phyloP scores from a whole-genome alignment of 2,113 vertebrate species.

The Lonchura striata region DNA sequence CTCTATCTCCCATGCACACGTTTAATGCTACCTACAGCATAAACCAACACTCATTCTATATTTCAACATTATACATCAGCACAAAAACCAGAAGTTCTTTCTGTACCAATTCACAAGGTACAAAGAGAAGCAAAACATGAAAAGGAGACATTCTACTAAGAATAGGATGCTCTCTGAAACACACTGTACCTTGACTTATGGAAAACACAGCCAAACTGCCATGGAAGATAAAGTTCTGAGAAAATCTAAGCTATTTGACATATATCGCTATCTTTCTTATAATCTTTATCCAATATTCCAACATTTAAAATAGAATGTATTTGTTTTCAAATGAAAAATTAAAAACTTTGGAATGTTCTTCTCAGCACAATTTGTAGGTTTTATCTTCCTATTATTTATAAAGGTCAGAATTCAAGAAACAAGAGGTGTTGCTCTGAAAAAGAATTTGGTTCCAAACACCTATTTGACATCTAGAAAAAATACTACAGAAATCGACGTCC shows the following conservation, averaged over 20 bases:
- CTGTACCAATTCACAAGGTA: not conserved
- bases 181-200: not conserved
- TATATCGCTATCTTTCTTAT: fast-evolving
- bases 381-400: not conserved
- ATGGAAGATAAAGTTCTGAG: not conserved
- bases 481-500: not conserved
- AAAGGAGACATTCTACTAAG: not conserved
- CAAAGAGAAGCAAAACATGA: not conserved
- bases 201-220: not conserved
- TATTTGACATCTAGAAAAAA: not conserved
- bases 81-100: not conserved
- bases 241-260: not conserved
- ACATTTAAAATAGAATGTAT: not conserved
- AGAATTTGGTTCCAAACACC: not conserved
- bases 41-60: not conserved
- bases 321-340: not conserved
- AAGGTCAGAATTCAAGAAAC: not conserved
- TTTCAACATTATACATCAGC: not conserved
- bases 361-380: not conserved
- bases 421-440: not conserved
- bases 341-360: not conserved
- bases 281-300: not conserved
- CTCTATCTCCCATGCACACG: not conserved
- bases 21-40: not conserved
- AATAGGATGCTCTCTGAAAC: not conserved